Conservation (phyloP, 2,113 vertebrate genomes). For the Macquaria australasica region DNA sequence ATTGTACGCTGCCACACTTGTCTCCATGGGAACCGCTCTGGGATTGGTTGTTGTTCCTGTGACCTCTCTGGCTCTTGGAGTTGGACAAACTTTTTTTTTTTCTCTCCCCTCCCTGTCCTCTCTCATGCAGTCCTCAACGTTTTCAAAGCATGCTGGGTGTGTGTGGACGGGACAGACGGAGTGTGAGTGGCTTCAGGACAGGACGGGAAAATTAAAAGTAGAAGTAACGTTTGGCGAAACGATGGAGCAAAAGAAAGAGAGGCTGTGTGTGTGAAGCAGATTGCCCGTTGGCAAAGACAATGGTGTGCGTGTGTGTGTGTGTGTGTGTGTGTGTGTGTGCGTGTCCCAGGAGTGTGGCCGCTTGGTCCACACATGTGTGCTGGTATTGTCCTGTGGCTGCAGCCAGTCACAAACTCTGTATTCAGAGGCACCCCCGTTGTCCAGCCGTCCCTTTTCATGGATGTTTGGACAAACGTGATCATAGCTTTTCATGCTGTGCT, state of each 20-base stretch:
- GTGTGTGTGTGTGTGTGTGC: slow-evolving; percentile 39
- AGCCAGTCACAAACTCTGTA: slow-evolving; percentile 64
- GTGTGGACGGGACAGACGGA: slow-evolving; percentile 17
- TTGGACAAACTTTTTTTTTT: slow-evolving; percentile 74
- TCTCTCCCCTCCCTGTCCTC: slow-evolving; percentile 40
- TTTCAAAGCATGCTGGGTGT: slow-evolving; percentile 52
- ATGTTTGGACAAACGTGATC: slow-evolving; percentile 74
- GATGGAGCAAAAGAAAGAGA: slow-evolving; percentile 5
- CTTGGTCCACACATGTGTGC: slow-evolving; percentile 63
- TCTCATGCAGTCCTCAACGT: slow-evolving; percentile 59
- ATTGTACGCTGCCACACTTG: slow-evolving; percentile 85
- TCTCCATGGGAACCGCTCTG: slow-evolving; percentile 87
- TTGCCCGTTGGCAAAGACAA: slow-evolving; percentile 61
- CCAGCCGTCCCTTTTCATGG: slow-evolving; percentile 67
- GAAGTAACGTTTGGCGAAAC: slow-evolving; percentile 29
- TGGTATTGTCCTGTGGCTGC: slow-evolving; percentile 68
- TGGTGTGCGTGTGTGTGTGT: slow-evolving; percentile 41
- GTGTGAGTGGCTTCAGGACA: slow-evolving; percentile 12
- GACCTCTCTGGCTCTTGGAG: slow-evolving; percentile 84
- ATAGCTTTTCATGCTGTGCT: slow-evolving; percentile 74
- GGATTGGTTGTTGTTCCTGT: slow-evolving; percentile 86
- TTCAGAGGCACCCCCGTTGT: slow-evolving; percentile 63
- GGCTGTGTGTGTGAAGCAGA: slow-evolving; percentile 34
- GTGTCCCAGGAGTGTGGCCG: slow-evolving; percentile 44
- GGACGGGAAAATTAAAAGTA: slow-evolving; percentile 17